A percentile compares a stretch with the other conserved stretches of the same genome.
phyloP scores from a whole-genome alignment of 2,888 invertebrate genomes.

The Heteromurus nitidus region DNA sequence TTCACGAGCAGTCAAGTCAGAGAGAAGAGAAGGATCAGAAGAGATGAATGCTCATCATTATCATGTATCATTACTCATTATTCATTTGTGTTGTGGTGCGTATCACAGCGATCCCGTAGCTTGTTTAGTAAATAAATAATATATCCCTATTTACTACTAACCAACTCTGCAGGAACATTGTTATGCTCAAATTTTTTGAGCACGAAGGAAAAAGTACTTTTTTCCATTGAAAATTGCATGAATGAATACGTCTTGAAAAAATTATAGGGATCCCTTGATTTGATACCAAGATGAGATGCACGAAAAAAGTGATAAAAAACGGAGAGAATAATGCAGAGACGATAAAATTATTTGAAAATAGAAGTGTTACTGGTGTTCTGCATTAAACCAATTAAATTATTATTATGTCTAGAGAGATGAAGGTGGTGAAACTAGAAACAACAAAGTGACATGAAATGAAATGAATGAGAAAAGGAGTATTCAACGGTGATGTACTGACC shows the following conservation, averaged over 20 bases:
- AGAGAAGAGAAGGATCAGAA: too few species aligned
- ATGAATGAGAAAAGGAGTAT: background rate
- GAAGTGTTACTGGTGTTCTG: background rate
- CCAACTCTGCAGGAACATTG: too few species aligned
- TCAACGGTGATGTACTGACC: conserved; percentile 10
- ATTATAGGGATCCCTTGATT: background rate
- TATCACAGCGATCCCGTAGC: background rate
- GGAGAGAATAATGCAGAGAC: too few species aligned
- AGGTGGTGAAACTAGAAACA: too few species aligned
- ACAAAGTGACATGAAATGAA: background rate
- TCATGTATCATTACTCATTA: conserved; percentile 29
- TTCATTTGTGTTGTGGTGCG: conserved; percentile 5
- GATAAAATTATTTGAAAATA: background rate
- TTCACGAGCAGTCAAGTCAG: background rate
- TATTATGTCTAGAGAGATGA: too few species aligned
- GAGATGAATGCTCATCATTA: too few species aligned
- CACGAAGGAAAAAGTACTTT: background rate
- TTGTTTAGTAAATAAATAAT: conserved; percentile 26
- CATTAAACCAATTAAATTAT: too few species aligned
- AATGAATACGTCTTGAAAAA: background rate
- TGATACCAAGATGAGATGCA: background rate
- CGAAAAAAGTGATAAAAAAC: background rate
- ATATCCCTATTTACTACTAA: background rate
- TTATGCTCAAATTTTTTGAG: too few species aligned
- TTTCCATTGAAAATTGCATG: background rate